These are phyloP conservation scores for Andrena cerasifolii DNA, from an alignment of 1,140 invertebrate genomes.

Conservation along the genomic window DNA sequence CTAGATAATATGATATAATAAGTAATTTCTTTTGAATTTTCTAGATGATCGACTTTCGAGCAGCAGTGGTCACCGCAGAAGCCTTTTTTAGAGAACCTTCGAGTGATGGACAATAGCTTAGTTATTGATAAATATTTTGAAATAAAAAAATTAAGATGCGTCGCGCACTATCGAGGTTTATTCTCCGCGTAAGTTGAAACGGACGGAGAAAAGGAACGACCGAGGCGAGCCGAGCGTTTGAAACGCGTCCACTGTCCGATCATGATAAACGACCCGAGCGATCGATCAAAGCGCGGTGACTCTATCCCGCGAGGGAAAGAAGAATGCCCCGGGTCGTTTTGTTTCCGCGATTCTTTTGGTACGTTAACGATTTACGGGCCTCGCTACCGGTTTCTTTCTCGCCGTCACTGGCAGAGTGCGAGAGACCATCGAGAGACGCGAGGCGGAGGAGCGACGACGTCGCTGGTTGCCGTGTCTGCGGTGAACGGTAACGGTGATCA, in stretches of 20 bases:
- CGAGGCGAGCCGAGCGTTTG: slow-evolving; percentile 3
- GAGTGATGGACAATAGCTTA: too few relatives aligned
- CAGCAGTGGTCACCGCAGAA: too few relatives aligned
- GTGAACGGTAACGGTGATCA: slow-evolving; percentile 67
- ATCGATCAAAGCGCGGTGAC: slow-evolving; percentile 47
- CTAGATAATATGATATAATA: too few relatives aligned
- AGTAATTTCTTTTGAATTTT: too few relatives aligned
- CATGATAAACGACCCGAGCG: slow-evolving; percentile 55
- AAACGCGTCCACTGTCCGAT: slow-evolving; percentile 27
- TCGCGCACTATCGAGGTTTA: slow-evolving; percentile 1
- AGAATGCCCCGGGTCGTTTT: slow-evolving; percentile 40
- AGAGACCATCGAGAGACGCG: background rate
- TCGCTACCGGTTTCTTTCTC: slow-evolving; percentile 55
- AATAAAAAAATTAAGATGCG: too few relatives aligned
- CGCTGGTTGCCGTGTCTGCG: slow-evolving; percentile 57
- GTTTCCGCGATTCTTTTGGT: slow-evolving; percentile 58
- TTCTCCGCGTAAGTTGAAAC: background rate
- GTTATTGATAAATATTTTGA: too few relatives aligned
- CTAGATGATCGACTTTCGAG: too few relatives aligned
- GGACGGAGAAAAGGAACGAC: background rate
- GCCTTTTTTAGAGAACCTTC: too few relatives aligned
- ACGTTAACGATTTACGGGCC: slow-evolving; percentile 56
- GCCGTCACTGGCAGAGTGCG: background rate
- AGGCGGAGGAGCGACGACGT: slow-evolving; percentile 34
- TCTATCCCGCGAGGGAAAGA: slow-evolving; percentile 29